Percentiles rank a stretch among this genome's conserved stretches.
Conservation (phyloP, 2,888 invertebrate genomes). For the Stenolophus ochropezus region DNA sequence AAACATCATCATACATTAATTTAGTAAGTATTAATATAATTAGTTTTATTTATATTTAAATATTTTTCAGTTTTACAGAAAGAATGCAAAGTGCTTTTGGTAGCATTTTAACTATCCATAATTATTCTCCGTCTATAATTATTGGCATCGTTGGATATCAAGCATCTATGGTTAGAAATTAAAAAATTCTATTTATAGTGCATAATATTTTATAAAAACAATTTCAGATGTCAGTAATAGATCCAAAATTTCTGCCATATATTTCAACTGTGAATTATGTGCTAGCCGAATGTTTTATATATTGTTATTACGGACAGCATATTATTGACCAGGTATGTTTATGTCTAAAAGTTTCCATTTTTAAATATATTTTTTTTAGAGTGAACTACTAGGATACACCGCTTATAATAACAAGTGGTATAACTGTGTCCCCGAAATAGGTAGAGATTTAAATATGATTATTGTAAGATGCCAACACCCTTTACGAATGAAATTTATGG, state of each 20-base stretch:
- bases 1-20: conserved; percentile 18
- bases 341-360: neutral
- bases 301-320: conserved; percentile 54
- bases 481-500: conserved; percentile 32
- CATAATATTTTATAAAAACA: neutral
- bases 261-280: conserved; percentile 50
- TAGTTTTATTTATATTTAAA: neutral
- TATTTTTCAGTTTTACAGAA: conserved; percentile 44
- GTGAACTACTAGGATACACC: conserved; percentile 21
- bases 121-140: conserved; percentile 42
- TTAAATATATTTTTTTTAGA: conserved; percentile 19
- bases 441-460: conserved; percentile 49
- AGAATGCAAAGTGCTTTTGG: conserved; percentile 41
- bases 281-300: conserved; percentile 50
- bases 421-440: conserved; percentile 30
- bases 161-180: conserved; percentile 45
- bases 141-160: conserved; percentile 51
- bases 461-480: conserved; percentile 50
- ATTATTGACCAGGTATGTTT: conserved; percentile 49
- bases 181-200: neutral
- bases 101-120: conserved; percentile 42
- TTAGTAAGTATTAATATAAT: conserved; percentile 23
- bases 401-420: conserved; percentile 54
- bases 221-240: conserved; percentile 44
- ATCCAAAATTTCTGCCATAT: conserved; percentile 44